Conservation (phyloP, 1,140 invertebrate genomes). For the Aphidius gifuensis region DNA sequence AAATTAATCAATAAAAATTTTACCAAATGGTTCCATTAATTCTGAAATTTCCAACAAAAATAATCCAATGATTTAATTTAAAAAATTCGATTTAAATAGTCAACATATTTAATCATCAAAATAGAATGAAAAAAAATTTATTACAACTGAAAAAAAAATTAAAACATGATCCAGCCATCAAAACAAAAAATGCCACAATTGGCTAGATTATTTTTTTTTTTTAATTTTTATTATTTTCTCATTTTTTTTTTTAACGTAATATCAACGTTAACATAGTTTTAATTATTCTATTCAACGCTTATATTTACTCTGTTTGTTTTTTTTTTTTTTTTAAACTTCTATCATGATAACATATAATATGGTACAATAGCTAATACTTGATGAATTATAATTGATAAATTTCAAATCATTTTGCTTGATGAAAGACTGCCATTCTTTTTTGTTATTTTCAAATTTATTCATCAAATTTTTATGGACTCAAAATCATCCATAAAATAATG, state of each 20-base stretch:
- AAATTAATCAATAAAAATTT: too few relatives aligned
- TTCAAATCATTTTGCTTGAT: constrained; percentile 28
- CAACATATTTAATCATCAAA: too few relatives aligned
- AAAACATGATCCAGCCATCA: neutral
- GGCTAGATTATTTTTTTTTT: too few relatives aligned
- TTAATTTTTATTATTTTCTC: neutral
- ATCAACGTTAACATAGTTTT: constrained; percentile 27
- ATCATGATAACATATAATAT: constrained; percentile 46
- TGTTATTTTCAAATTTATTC: constrained; percentile 9
- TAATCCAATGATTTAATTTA: too few relatives aligned
- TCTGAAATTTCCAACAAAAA: too few relatives aligned
- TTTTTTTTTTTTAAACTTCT: constrained; percentile 31
- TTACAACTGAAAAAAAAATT: neutral
- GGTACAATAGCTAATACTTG: constrained; percentile 53
- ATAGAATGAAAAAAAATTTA: too few relatives aligned
- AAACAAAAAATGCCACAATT: too few relatives aligned
- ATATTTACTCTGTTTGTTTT: constrained; percentile 23
- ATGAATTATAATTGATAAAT: constrained; percentile 38
- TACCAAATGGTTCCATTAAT: too few relatives aligned
- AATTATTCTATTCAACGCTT: constrained; percentile 42
- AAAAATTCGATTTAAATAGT: too few relatives aligned
- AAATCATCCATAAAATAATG: too few relatives aligned
- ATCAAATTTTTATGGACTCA: too few relatives aligned
- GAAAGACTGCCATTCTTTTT: constrained; percentile 33
- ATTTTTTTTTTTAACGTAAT: constrained; percentile 20